phyloP scores from a whole-genome alignment of 2,797 vertebrate genomes.

The Potorous gilbertii region DNA sequence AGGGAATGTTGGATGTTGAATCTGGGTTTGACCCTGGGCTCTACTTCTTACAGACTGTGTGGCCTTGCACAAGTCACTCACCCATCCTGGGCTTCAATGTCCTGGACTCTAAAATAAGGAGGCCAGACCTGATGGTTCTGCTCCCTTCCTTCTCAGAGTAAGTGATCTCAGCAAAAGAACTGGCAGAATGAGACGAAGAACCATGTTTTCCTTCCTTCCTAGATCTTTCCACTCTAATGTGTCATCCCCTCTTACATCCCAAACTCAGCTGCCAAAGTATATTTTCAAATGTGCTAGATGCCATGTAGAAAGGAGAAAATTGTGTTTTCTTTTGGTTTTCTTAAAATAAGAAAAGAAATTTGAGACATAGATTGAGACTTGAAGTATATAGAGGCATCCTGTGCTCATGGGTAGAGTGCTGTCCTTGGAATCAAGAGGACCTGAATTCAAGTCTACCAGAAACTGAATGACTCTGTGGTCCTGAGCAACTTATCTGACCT shows the following conservation, averaged over 20 bases:
- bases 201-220: not conserved
- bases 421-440: not conserved
- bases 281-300: not conserved
- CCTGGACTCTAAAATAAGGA: not conserved
- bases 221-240: not conserved
- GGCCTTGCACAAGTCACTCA: not conserved
- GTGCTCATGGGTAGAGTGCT: not conserved
- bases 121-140: not conserved
- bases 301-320: slow-evolving; percentile 31
- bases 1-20: not conserved
- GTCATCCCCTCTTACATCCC: not conserved
- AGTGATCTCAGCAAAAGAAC: not conserved
- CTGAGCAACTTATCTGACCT: not conserved
- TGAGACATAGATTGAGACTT: not conserved
- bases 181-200: too few relatives aligned
- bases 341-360: slow-evolving; percentile 17
- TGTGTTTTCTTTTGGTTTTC: slow-evolving; percentile 23
- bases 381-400: not conserved
- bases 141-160: not conserved
- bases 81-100: too few relatives aligned
- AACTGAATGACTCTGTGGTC: not conserved
- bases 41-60: not conserved
- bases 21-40: not conserved
- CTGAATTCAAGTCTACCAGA: not conserved
- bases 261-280: not conserved